Evolutionary conservation across 2,888 invertebrate species (phyloP).

Genomic region (Seira sanloemensis): DNA sequence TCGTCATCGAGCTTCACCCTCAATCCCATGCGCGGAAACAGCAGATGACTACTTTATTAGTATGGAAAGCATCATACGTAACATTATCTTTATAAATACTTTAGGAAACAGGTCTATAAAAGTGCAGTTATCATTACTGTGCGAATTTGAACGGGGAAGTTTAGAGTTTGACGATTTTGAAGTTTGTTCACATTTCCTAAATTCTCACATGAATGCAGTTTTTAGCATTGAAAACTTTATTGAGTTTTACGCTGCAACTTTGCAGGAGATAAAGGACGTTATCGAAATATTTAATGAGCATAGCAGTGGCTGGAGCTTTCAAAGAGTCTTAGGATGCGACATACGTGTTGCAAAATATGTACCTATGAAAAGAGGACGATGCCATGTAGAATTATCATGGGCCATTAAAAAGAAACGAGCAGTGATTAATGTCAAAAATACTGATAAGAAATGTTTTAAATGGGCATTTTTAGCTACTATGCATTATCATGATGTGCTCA

Average conservation of each 20-base stretch:
- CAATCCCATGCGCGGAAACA: neutral
- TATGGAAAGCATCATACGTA: neutral
- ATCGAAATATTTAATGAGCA: slow-evolving; percentile 30
- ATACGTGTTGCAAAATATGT: slow-evolving; percentile 5
- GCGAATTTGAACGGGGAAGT: slow-evolving; percentile 28
- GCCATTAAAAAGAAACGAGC: neutral
- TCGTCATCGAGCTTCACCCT: slow-evolving; percentile 2
- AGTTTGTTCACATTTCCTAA: slow-evolving; percentile 24
- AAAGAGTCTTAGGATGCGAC: slow-evolving; percentile 19
- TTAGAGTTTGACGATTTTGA: neutral
- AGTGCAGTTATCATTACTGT: slow-evolving; percentile 18
- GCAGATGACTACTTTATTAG: neutral
- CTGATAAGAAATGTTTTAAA: slow-evolving; percentile 27
- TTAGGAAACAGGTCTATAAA: neutral
- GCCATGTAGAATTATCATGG: neutral
- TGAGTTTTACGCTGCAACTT: neutral
- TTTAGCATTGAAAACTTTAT: neutral
- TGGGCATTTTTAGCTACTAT: slow-evolving; percentile 31
- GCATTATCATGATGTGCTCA: slow-evolving; percentile 35
- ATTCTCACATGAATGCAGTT: slow-evolving; percentile 11
- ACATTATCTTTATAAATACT: slow-evolving; percentile 17
- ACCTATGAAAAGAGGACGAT: neutral
- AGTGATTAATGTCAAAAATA: slow-evolving; percentile 26
- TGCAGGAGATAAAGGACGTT: neutral
- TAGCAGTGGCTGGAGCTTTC: slow-evolving; percentile 29